Conservation (phyloP, 2,113 vertebrate genomes). For the Cichladusa arquata region DNA sequence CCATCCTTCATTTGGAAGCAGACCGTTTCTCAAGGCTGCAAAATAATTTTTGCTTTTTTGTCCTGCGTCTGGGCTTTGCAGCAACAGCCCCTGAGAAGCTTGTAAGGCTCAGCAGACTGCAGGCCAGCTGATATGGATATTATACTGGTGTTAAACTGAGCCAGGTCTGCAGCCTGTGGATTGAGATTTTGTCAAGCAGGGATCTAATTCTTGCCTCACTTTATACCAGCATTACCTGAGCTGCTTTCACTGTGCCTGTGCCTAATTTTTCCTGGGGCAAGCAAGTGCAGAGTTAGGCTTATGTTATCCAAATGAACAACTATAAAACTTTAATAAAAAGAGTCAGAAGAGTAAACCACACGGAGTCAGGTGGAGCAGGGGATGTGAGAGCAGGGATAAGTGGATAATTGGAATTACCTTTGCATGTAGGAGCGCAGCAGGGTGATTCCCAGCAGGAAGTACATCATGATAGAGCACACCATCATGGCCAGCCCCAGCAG, state of each 20-base stretch:
- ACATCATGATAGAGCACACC: constrained; percentile 90
- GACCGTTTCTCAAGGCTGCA: not conserved
- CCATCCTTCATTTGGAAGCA: constrained; percentile 11
- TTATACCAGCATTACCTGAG: not conserved
- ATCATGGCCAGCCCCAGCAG: constrained; percentile 92
- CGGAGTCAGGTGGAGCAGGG: not conserved
- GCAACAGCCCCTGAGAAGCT: not conserved
- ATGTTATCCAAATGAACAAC: not conserved
- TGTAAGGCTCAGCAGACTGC: not conserved
- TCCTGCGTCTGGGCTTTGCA: not conserved
- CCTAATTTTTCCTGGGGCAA: not conserved
- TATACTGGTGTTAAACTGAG: not conserved
- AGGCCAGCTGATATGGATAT: not conserved
- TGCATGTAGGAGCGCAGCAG: constrained; percentile 89
- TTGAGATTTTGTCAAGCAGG: not conserved
- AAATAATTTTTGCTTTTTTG: not conserved
- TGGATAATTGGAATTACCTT: constrained; percentile 73
- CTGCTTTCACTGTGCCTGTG: not conserved
- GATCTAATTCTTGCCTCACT: not conserved
- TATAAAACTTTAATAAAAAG: not conserved
- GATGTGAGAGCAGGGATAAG: not conserved
- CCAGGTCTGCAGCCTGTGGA: not conserved
- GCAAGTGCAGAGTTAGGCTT: not conserved
- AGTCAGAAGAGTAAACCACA: not conserved
- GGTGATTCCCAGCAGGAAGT: constrained; percentile 92